These are phyloP conservation scores for Orientallactaga bullata DNA, from an alignment of 2,113 vertebrate species.

Conservation along the genomic window DNA sequence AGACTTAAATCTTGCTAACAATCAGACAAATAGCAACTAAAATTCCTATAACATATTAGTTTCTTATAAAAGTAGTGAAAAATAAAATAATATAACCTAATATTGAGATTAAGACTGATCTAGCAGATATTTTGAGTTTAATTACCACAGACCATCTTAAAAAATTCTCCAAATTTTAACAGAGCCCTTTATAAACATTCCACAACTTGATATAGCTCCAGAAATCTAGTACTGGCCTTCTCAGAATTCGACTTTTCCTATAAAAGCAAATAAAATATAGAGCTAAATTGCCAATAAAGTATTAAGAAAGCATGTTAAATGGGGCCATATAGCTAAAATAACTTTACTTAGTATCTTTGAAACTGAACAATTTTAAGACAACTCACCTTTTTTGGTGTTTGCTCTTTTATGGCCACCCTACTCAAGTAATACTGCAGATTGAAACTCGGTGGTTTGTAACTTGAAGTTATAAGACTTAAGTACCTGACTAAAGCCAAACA, in stretches of 20 bases:
- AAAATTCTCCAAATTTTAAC: constrained; percentile 4
- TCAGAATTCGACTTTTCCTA: constrained; percentile 13
- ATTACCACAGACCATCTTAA: background rate
- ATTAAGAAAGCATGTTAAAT: background rate
- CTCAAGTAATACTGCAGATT: too few relatives aligned
- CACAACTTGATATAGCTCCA: constrained; percentile 28
- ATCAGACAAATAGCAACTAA: background rate
- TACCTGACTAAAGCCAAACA: too few relatives aligned
- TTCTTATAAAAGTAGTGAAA: constrained; percentile 36
- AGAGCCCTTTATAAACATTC: background rate
- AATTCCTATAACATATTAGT: background rate
- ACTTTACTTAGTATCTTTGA: background rate
- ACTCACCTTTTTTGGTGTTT: too few relatives aligned
- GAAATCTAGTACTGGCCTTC: background rate
- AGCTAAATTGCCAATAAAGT: constrained; percentile 18
- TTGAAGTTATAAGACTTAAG: too few relatives aligned
- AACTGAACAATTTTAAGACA: constrained; percentile 12
- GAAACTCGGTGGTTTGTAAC: too few relatives aligned
- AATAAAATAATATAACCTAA: constrained; percentile 22
- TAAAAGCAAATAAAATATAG: constrained; percentile 51
- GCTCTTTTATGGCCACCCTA: too few relatives aligned
- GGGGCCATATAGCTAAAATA: background rate
- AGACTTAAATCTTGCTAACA: constrained; percentile 12
- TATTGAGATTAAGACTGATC: background rate
- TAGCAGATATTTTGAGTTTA: background rate